Percentiles rank a stretch among this genome's conserved stretches.
Evolutionary conservation across 2,888 invertebrate species (phyloP).

Genomic region (Kuschelorhynchus macadamiae): DNA sequence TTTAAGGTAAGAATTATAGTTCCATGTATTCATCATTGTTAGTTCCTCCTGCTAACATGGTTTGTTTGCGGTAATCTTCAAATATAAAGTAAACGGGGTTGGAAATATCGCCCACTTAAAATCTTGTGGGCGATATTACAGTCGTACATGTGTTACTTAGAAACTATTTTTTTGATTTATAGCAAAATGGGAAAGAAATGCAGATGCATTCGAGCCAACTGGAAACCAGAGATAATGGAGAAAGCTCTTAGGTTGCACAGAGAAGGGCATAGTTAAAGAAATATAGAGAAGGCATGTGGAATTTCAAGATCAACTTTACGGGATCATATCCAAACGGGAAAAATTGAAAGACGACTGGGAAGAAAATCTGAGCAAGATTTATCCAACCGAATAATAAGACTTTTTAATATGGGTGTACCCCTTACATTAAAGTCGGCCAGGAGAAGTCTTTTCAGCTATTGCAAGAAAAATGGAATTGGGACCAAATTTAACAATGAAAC

Average conservation of each 20-base stretch:
- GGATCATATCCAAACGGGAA: slow-evolving; percentile 31
- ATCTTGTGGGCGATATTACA: slow-evolving; percentile 7
- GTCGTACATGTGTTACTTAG: not conserved
- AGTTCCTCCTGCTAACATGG: not conserved
- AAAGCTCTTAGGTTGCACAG: slow-evolving; percentile 32
- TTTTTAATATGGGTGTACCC: slow-evolving; percentile 10
- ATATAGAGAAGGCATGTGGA: slow-evolving; percentile 28
- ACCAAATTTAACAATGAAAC: slow-evolving; percentile 10
- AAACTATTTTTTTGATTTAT: not conserved
- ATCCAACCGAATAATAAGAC: not conserved
- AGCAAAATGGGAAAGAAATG: slow-evolving; percentile 5
- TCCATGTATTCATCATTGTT: not conserved
- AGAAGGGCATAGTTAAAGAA: slow-evolving; percentile 32
- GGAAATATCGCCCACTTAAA: slow-evolving; percentile 11
- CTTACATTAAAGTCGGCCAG: slow-evolving; percentile 25
- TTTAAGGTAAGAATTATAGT: slow-evolving; percentile 1
- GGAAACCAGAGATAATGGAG: slow-evolving; percentile 44
- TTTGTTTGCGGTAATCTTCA: slow-evolving; percentile 7
- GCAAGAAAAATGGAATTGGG: not conserved
- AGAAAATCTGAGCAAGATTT: slow-evolving; percentile 33
- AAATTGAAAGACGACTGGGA: slow-evolving; percentile 18
- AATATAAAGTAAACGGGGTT: slow-evolving; percentile 3
- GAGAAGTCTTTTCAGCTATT: slow-evolving; percentile 27
- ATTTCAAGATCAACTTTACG: slow-evolving; percentile 37
- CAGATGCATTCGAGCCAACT: slow-evolving; percentile 39